Base-by-base conservation (phyloP, 2,113 vertebrate species). In the Holacanthus passer region DNA sequence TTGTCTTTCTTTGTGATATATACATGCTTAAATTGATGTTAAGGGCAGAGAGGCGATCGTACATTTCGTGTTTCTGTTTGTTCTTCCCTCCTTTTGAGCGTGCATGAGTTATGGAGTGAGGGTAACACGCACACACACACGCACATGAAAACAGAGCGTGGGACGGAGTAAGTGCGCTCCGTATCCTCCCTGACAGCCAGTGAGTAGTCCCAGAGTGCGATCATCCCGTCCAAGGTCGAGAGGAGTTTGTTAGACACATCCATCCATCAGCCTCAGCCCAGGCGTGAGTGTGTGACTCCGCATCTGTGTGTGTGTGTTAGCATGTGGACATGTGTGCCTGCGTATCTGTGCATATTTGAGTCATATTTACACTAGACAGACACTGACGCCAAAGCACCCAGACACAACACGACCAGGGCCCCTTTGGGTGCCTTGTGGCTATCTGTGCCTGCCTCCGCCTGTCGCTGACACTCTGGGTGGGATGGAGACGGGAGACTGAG, bases 211-310 rank as follows among this genome's bases (percentile, higher is more conserved):
- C 87, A 85, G 77, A 89, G 79, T 84, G 82, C 50, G 64, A 90
- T 91, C 79, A 73, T 83, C 67, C 77, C 22, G 16, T 83, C 79
- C 86, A 89, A 91, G 90, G 90, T 93, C 84, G 31, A 84, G 83
- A 87, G 79, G 87, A 89, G 88, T 84, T 85, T 88, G 89, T 88
- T 77, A 47, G 79, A 83, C 89, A 31, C 76, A 50, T 85, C 86
- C 83, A 89, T 93, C 91, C 87, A 88, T 92, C 88, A 91, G 76
- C 88, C 41, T 76, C 35, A 79, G n/a, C n/a, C n/a, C n/a, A n/a
- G n/a, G n/a, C n/a, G n/a, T n/a, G n/a, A n/a, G 27, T 55, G 48
- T 55, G 32, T 12, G 20, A 73, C 24, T 81, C 1, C 48, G 64
- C 43, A 19, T 68, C 10, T 45, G 43, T 11, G 55, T 69, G 56